Evolutionary conservation across 2,113 vertebrate species (phyloP), one percentile per base, ranked within the genome.

Genomic region (Clarias magur): DNA sequence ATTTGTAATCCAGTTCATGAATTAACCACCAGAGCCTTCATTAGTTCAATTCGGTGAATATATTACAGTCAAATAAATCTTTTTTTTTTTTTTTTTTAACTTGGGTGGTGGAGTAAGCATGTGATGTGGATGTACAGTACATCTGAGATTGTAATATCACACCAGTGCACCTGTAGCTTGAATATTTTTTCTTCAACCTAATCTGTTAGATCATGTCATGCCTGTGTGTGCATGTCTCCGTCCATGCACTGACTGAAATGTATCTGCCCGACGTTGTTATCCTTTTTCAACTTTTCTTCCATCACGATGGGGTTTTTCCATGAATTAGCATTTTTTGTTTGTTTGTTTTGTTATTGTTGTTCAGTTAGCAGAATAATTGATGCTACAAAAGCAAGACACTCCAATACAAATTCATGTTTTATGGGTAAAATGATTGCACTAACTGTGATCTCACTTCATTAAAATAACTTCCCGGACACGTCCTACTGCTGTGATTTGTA

Each of bases 91-190:
- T n/a, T n/a, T n/a, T n/a, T n/a, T n/a, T n/a, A n/a, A n/a, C 72
- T 82, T 63, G 73, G 86, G 85, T 83, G 84, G 84, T 84, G 88
- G 79, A 85, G 89, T 90, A 90, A 48, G 38, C 34, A 54, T 88
- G 79, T 75, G 48, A 78, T 75, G 67, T 89, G 91, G 89, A 85
- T 92, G 92, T 92, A 89, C 92, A 93, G 42, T 94, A 91, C 93
- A 93, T 95, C 93, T 92, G 93, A 92, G 94, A 96, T 94, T 95
- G 95, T 95, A 95, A 94, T 92, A 92, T 93, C 93, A 94, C 94
- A 93, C 91, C 93, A 94, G 93, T 95, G 93, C 83, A 90, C 92
- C 92, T 94, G 94, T 95, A 96, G 93, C 93, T 94, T 95, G 91
- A 87, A 84, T 94, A 91, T 93, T 93, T 62, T 62, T 38, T 62